These are phyloP conservation scores for Danio rerio DNA, from an alignment of 2,113 vertebrate genomes.

Conservation along the genomic window DNA sequence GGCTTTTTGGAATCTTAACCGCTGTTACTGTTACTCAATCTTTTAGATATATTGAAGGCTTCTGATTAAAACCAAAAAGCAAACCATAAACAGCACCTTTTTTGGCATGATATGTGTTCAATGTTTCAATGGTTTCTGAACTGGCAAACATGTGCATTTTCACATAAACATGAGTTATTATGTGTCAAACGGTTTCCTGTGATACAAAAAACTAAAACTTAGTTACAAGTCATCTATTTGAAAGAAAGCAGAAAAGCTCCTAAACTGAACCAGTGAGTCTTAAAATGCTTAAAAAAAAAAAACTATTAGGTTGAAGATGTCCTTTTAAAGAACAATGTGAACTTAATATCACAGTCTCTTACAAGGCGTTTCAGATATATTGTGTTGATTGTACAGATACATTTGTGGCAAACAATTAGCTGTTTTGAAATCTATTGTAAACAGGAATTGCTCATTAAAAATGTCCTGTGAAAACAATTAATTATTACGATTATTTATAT, in stretches of 20 bases:
- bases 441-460: neutral
- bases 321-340: no score
- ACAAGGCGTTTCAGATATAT: neutral
- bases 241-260: neutral
- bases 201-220: neutral
- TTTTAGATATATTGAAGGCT: neutral
- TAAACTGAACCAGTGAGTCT: neutral
- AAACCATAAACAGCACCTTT: neutral
- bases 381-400: no score
- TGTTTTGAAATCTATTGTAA: neutral
- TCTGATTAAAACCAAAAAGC: neutral
- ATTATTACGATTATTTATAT: neutral
- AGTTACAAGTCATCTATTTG: neutral
- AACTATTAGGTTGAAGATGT: neutral
- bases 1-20: neutral
- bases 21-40: slow-evolving; percentile 7
- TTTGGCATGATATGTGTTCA: neutral
- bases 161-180: neutral
- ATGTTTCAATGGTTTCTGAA: neutral
- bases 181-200: neutral
- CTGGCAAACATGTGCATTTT: neutral
- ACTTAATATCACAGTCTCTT: neutral
- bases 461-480: neutral
- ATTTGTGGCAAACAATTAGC: neutral
- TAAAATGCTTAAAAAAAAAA: neutral